Base-by-base conservation (phyloP, 2,888 invertebrate genomes). In the Diadromus collaris region DNA sequence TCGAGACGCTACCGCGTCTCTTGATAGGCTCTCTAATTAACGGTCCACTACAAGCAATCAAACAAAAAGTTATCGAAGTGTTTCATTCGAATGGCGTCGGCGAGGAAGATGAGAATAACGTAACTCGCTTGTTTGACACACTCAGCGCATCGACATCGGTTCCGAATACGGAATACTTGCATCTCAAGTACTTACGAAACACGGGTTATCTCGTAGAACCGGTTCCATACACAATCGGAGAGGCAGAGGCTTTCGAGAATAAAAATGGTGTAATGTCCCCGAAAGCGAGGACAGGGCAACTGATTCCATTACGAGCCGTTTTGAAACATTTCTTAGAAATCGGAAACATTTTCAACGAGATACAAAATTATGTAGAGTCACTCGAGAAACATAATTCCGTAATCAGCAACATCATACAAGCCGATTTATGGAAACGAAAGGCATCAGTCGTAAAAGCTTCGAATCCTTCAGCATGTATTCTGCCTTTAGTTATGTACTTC, bases 401-500 rank as follows among this genome's bases (percentile, higher is more conserved):
- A 27, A 54, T 54, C 13, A 38, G 38, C 38, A 71, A 71, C 41
- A 41, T 71, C 24, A 41, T 73, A 0, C 54, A 73, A 27, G 64
- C 56, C 19, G 56, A 73, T 3, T 54, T 73, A 56, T 73, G 73
- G 56, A 24, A 54, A 61, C 60, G 41, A 61, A 38, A 61, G 10
- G 19, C n/a, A 7, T 21, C 38, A 61, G 19, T 41, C 19, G 21
- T 61, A 38, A 19, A 38, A 61, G 41, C 38, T n/a, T 34, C 21
- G 16, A 41, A 56, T 44, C 56, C 44, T 2, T 21, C 54, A 9
- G 56, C 56, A 73, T 29, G 46, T 29, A 41, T 44, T 29, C 34
- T 73, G 13, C 44, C 73, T n/a, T 6, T 73, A 10, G 61, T 56
- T 32, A 41, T 75, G 41, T 61, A 34, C 21, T 75, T 68, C 32